Base-by-base conservation (phyloP, 2,888 invertebrate species). In the Serripes groenlandicus region DNA sequence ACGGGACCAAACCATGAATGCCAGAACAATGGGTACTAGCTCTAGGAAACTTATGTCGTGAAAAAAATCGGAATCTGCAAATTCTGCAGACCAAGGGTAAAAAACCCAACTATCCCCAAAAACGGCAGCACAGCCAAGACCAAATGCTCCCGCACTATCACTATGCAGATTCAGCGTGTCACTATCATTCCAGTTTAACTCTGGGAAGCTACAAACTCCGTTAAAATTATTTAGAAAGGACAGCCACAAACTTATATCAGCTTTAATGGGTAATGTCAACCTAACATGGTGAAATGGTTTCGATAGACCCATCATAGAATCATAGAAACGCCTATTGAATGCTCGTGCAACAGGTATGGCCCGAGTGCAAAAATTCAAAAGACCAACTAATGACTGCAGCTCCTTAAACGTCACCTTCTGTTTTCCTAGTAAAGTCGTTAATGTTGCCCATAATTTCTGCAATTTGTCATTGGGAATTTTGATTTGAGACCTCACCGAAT, bases 241-340 rank as follows among this genome's bases (percentile, higher is more conserved):
- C 42, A 42, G 18, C 18, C 42, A 42, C 18, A 42, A 42, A 9
- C 11, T 18, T 42, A 42, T 42, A 18, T 42, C 42, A 11, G 9
- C 42, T 18, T 42, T 42, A 9, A 42, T 42, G 9, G 42, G 42
- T 18, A 11, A 18, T 11, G 42, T 11, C 9, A 78, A 32, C 21
- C 68, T 52, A 26, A 78, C 3, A 15, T 49, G 35, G n/a, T 73
- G 73, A 37, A 28, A 30, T 18, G 66, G 58, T 32, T 73, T 72
- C n/a, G n/a, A 56, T 37, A 73, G 2, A 2, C 73, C 68, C 0
- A 28, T n/a, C 28, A 60, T 72, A 18, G 49, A 5, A 58, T 73
- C 54, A 58, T 73, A 54, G 35, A 77, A 62, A 0, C 77, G 7
- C 30, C 77, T 58, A 4, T 37, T 21, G 60, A 77, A 77, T 35